phyloP scores from a whole-genome alignment of 1,140 invertebrate species.

The Polypedilum pembai region DNA sequence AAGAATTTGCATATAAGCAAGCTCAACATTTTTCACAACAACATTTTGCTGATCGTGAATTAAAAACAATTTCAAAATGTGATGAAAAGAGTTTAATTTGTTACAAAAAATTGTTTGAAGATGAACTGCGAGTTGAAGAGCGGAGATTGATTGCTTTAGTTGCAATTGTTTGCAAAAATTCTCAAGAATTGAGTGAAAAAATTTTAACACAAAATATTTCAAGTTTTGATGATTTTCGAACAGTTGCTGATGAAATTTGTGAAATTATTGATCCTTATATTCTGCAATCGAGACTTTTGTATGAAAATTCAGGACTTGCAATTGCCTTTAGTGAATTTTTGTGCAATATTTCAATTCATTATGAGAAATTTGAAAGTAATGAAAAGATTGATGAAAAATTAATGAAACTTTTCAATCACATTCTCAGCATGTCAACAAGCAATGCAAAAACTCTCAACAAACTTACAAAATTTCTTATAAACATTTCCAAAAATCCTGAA shows the following conservation, averaged over 20 bases:
- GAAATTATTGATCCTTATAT: conserved; percentile 5
- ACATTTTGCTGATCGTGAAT: background rate
- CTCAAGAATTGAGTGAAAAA: background rate
- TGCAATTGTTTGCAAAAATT: background rate
- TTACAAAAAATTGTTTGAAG: background rate
- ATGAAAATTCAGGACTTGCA: background rate
- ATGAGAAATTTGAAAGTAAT: background rate
- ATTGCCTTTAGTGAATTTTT: background rate
- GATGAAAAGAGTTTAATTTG: background rate
- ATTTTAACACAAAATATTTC: background rate
- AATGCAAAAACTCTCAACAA: background rate
- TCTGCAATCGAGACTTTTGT: background rate
- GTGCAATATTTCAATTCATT: background rate
- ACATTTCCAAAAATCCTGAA: background rate
- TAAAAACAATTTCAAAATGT: background rate
- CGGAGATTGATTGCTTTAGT: background rate
- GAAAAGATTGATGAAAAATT: background rate
- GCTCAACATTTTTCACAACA: background rate
- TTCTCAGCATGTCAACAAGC: background rate
- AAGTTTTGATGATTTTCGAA: background rate
- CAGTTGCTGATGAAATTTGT: background rate
- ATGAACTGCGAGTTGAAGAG: background rate
- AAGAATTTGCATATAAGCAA: background rate
- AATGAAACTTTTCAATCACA: background rate
- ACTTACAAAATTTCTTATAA: background rate